Percentiles rank a stretch among this genome's conserved stretches.
phyloP scores from a whole-genome alignment of 2,888 invertebrate species.

The Standfussiana lucernea region DNA sequence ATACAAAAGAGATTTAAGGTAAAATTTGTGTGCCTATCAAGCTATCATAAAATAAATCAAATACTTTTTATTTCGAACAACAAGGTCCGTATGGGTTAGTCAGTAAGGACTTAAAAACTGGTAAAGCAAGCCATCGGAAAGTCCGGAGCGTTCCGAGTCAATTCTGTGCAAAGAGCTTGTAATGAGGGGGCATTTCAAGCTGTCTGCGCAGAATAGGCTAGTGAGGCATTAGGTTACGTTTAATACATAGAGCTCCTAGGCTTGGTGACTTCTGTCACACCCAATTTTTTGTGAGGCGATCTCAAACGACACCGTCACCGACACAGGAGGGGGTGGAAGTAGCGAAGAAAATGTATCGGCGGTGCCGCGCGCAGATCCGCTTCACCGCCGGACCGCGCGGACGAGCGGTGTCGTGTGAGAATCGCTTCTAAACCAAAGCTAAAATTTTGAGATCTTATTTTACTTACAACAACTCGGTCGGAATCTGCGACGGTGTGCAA shows the following conservation, averaged over 20 bases:
- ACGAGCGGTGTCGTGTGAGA: neutral
- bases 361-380: neutral
- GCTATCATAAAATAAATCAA: neutral
- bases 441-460: neutral
- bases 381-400: neutral
- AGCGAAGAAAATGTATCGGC: neutral
- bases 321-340: too few species aligned
- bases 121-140: too few species aligned
- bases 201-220: too few species aligned
- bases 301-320: too few species aligned
- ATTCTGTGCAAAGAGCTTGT: too few species aligned
- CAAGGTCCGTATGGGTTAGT: too few species aligned
- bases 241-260: neutral
- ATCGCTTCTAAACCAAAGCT: neutral
- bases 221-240: neutral
- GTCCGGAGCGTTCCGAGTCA: neutral
- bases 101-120: neutral
- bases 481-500: slow-evolving; percentile 97
- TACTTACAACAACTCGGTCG: slow-evolving; percentile 94
- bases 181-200: too few species aligned
- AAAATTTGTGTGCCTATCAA: neutral
- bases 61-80: neutral
- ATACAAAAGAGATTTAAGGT: neutral
- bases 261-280: neutral
- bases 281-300: neutral